Evolutionary conservation across 2,888 invertebrate species (phyloP).

Genomic region (Clivina fossor): DNA sequence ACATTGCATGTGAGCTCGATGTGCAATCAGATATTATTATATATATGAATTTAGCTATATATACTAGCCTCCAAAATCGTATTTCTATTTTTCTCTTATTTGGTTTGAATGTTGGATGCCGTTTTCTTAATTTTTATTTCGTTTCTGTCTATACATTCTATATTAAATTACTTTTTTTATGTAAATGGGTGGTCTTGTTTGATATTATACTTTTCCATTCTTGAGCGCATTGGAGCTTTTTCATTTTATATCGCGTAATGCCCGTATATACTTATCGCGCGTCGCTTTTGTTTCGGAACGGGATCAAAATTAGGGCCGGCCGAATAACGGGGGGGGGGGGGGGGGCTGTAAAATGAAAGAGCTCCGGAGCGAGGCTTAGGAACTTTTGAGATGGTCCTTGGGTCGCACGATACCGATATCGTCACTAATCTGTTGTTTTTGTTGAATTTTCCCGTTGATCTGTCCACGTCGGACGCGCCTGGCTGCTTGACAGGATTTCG

Average conservation of each 20-base stretch:
- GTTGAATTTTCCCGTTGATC: slow-evolving; percentile 57
- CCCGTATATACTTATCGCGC: slow-evolving; percentile 6
- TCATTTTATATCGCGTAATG: slow-evolving; percentile 38
- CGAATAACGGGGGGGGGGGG: too few species aligned
- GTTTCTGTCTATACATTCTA: slow-evolving; percentile 44
- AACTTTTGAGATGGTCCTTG: slow-evolving; percentile 95
- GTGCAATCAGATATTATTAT: slow-evolving; percentile 42
- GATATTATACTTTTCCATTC: slow-evolving; percentile 37
- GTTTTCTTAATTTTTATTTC: slow-evolving; percentile 40
- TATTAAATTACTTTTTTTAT: slow-evolving; percentile 44
- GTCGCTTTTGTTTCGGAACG: slow-evolving; percentile 4
- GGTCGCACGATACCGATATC: slow-evolving; percentile 48
- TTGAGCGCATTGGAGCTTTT: slow-evolving; percentile 41
- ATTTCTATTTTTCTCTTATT: slow-evolving; percentile 21
- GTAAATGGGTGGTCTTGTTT: slow-evolving; percentile 53
- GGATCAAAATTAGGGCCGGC: too few species aligned
- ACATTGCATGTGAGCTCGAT: slow-evolving; percentile 43
- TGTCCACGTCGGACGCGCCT: slow-evolving; percentile 66
- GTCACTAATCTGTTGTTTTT: slow-evolving; percentile 68
- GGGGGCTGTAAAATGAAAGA: slow-evolving; percentile 42
- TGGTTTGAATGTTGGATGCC: slow-evolving; percentile 52
- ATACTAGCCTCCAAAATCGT: slow-evolving; percentile 23
- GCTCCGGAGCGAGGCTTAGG: slow-evolving; percentile 61
- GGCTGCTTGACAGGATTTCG: slow-evolving; percentile 79
- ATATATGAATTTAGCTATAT: slow-evolving; percentile 26